These are phyloP conservation scores for Cheilinus undulatus DNA, from an alignment of 2,113 vertebrate genomes.

Conservation along the genomic window DNA sequence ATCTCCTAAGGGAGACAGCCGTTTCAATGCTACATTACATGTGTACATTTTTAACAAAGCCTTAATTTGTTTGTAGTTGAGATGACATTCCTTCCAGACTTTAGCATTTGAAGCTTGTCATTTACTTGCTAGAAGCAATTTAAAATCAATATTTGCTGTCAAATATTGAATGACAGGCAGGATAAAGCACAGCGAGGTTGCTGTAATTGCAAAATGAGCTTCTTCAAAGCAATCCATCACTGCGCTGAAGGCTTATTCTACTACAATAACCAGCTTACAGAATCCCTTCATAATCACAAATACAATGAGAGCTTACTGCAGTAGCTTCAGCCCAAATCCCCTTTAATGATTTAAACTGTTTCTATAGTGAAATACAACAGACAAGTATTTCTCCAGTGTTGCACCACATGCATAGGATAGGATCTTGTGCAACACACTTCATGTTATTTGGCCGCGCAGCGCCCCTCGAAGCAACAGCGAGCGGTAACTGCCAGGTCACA, in stretches of 20 bases:
- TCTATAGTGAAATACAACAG: not conserved
- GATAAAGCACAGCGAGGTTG: not conserved
- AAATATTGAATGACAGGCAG: not conserved
- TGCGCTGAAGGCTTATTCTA: not conserved
- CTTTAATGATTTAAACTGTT: not conserved
- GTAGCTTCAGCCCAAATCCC: not conserved
- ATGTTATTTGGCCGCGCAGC: not conserved
- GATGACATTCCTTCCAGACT: not conserved
- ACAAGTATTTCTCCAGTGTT: not conserved
- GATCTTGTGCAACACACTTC: not conserved
- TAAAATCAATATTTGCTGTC: conserved; percentile 45
- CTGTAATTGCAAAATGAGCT: conserved; percentile 2
- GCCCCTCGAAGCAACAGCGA: conserved; percentile 10
- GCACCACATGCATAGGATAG: not conserved
- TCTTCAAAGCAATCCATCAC: conserved; percentile 29
- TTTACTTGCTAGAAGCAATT: conserved; percentile 9
- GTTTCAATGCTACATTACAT: no score
- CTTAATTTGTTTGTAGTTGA: not conserved
- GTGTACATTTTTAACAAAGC: conserved; percentile 12
- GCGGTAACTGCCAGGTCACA: conserved; percentile 23
- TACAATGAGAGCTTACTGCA: conserved; percentile 9
- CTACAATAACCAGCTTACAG: not conserved
- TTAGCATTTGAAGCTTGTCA: conserved; percentile 1
- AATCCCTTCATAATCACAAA: conserved; percentile 9
- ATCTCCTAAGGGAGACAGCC: no score